A percentile compares a stretch with the other conserved stretches of the same genome.
Evolutionary conservation across 2,113 vertebrate species (phyloP).

Genomic region (Gavialis gangeticus): DNA sequence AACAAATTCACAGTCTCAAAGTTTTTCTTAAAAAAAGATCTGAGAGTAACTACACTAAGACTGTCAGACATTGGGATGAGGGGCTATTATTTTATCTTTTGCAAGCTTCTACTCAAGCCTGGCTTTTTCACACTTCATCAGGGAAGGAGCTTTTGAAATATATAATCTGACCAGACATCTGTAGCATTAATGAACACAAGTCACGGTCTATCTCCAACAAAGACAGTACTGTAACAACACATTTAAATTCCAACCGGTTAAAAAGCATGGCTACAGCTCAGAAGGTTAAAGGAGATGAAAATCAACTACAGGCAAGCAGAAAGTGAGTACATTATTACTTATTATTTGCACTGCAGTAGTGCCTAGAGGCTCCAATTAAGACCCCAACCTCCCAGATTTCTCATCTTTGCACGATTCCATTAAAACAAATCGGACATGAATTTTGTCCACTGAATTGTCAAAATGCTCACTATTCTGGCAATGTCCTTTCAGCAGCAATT

Average conservation of each 20-base stretch:
- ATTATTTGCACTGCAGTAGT: background rate
- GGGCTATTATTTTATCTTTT: conserved; percentile 24
- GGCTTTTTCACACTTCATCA: conserved; percentile 50
- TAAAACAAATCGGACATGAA: background rate
- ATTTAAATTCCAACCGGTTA: conserved; percentile 45
- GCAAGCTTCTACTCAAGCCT: conserved; percentile 21
- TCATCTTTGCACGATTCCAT: background rate
- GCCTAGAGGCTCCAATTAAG: background rate
- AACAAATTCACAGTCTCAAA: conserved; percentile 53
- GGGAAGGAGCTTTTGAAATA: conserved; percentile 39
- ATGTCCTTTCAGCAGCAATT: background rate
- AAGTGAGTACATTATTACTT: background rate
- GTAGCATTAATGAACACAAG: conserved; percentile 49
- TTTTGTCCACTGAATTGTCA: background rate
- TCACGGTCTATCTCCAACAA: conserved; percentile 29
- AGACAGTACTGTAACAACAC: conserved; percentile 21
- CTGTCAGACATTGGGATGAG: background rate
- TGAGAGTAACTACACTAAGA: background rate
- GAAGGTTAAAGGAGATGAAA: conserved; percentile 40
- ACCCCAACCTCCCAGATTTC: background rate
- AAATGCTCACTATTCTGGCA: background rate
- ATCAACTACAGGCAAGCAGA: background rate
- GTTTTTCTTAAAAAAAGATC: conserved; percentile 35
- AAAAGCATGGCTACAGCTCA: conserved; percentile 38
- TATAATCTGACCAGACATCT: conserved; percentile 62